phyloP scores from a whole-genome alignment of 2,797 vertebrate species.

The Halcyon leucocephala region DNA sequence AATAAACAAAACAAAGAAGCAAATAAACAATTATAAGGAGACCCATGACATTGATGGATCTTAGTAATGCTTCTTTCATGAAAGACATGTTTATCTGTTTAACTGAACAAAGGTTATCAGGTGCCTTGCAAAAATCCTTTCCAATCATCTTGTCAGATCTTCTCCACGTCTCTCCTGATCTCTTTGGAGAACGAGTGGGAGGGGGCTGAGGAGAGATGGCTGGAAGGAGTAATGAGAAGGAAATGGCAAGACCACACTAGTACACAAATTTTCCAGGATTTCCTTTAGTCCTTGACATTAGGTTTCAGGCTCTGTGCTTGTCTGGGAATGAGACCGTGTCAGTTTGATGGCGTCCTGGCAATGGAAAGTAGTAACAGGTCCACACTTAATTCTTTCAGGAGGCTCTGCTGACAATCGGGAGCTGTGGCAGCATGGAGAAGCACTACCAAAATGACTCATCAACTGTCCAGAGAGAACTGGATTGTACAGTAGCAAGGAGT shows the following conservation, averaged over 20 bases:
- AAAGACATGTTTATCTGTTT: neutral
- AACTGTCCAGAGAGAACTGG: neutral
- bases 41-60: neutral
- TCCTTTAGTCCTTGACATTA: neutral
- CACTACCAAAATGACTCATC: neutral
- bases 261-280: neutral
- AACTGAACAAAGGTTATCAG: neutral
- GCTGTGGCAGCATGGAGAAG: neutral
- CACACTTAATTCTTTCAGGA: neutral
- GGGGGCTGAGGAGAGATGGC: neutral
- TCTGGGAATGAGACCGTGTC: neutral
- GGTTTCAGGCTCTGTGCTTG: neutral
- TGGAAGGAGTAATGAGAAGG: neutral
- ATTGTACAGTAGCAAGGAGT: neutral
- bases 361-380: neutral
- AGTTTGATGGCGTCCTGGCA: neutral
- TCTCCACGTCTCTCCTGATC: neutral
- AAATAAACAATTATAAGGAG: neutral
- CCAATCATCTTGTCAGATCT: neutral
- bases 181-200: neutral
- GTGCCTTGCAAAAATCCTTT: neutral
- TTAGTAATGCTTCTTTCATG: neutral
- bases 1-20: neutral
- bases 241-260: neutral
- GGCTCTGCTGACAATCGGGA: neutral